Base-by-base conservation (phyloP, 2,888 invertebrate genomes). In the Labia minor region DNA sequence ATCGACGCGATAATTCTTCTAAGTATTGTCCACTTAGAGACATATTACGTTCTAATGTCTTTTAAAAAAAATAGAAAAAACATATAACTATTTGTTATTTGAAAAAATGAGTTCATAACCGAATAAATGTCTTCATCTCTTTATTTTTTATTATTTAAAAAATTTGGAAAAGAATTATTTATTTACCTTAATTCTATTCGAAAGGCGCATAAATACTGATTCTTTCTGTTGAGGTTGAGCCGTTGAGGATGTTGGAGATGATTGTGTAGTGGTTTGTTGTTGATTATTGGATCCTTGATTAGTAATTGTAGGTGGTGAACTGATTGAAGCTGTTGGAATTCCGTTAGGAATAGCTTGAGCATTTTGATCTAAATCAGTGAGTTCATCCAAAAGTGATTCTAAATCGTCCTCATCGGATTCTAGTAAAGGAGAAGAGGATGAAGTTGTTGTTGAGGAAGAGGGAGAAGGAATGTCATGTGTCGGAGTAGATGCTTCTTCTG, bases 11-110 rank as follows among this genome's bases (percentile, higher is more conserved):
- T 72, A 99, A 80, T 77, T 98, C 97, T 77, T 97, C 97, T 71
- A 99, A 81, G 77, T 98, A 99, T 77, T 96, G 95, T 69, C 92
- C 91, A 71, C 95, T 96, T 61, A 99, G 82, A 14, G 96, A 95
- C 87, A 99, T 93, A 79, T 99, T 99, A 72, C 92, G 85, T 79
- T 99, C 99, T 72, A 99, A 82, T 65, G 91, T 88, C 88, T 92
- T 80, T 69, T 81, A 81, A 70, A 67, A 68, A 63, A 66, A 62
- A 11, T 33, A 33, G 6, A 33, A 33, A 6, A 33, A 33, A 8
- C 11, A 33, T 16, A 63, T 62, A 61, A n/a, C 3, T 18, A 11
- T 11, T 33, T 33, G 1, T 49, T 14, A 8, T 14, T 8, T 10
- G 14, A 49, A n/a, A n/a, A n/a, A n/a, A n/a, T n/a, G n/a, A n/a